Evolutionary conservation across 2,797 vertebrate species (phyloP).

Genomic region (Brachyrhaphis roseni): DNA sequence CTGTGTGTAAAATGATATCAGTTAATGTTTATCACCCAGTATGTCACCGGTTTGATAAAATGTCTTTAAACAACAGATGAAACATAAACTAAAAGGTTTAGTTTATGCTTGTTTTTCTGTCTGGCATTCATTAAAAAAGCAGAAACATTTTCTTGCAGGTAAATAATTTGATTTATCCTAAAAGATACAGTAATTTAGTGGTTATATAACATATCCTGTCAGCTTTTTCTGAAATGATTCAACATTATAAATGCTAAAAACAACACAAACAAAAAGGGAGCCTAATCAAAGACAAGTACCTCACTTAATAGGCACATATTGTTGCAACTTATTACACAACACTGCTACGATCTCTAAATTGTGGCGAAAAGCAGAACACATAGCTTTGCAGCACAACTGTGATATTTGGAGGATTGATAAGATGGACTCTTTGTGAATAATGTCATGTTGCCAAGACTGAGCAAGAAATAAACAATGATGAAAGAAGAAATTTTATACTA

Average conservation of each 20-base stretch:
- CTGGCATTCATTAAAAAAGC: not conserved
- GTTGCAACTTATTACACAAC: not conserved
- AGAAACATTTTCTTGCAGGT: not conserved
- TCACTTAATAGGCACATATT: not conserved
- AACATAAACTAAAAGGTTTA: not conserved
- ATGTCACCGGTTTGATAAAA: not conserved
- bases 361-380: not conserved
- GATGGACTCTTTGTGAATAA: not conserved
- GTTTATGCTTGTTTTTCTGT: not conserved
- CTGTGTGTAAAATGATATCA: not conserved
- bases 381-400: not conserved
- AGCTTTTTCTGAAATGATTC: not conserved
- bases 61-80: not conserved
- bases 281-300: not conserved
- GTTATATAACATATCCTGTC: not conserved
- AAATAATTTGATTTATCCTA: not conserved
- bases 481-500: not conserved
- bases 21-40: not conserved
- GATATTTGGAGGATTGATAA: not conserved
- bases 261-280: not conserved
- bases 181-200: not conserved
- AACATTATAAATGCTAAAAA: not conserved
- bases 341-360: not conserved
- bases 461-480: not conserved
- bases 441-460: not conserved